Evolutionary conservation across 2,888 invertebrate genomes (phyloP), one percentile per base, ranked within the genome.

Genomic region (Disparrhopalites patrizii): DNA sequence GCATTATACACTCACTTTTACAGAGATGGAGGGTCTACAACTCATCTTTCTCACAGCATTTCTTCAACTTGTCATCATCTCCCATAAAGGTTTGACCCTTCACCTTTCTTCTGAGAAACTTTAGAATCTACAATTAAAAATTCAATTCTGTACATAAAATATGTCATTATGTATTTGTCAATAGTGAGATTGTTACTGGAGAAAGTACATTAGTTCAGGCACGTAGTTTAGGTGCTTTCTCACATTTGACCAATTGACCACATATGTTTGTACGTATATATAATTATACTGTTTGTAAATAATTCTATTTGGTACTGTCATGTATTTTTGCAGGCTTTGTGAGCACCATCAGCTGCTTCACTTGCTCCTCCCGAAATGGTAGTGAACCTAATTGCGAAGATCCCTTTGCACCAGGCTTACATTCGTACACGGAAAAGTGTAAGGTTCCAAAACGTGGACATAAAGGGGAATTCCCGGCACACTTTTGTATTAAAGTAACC

Each of bases 401-500:
- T 71, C 83, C 83, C 0, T 83, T 81, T 76, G 78, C 82, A 72
- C 79, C 79, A 10, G 77, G 76, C 1, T 57, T 60, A 18, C 40
- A 36, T 3, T 67, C 69, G 2, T 81, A 81, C 71, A 77, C 76
- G 13, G 78, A 78, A 63, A 76, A 78, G 68, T 83, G 83, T 70
- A 79, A 79, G 76, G 82, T 82, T 62, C 82, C 82, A 28, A 81
- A 80, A 75, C 77, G 80, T 62, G 78, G 33, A 3, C 79, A 81
- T 68, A 77, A 80, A 20, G 83, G 83, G 4, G 76, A 78, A 55
- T 83, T 83, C 74, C 82, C 82, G 0, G 83, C 83, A 36, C 80
- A 81, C 73, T 83, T 80, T 75, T 83, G 83, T 74, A 80, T 82
- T 62, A 83, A 83, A 77, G 79, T 83, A 51, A 81, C 79, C 61